Evolutionary conservation across 1,140 invertebrate species (phyloP), one percentile per base, ranked within the genome.

Genomic region (Atta texana): DNA sequence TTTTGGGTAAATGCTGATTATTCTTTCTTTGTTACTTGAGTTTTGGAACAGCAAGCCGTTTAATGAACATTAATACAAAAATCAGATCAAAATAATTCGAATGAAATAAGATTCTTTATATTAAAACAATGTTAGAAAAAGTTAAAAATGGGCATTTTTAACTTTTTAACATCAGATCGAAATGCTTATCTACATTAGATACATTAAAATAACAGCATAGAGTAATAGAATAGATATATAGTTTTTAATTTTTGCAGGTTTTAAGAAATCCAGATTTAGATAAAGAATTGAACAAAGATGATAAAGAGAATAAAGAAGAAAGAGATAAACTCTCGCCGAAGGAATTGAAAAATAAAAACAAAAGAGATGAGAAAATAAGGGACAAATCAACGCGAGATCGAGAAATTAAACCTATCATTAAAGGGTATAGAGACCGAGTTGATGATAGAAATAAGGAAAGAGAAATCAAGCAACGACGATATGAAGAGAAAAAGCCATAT

Each of bases 391-490:
- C 77, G 0, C 90, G 92, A 66, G 94, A 95, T 72, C 91, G 92
- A 21, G 94, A 94, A 74, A 39, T 85, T 0, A 95, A 95, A 71
- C 24, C 89, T n/a, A 71, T 89, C 39, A 86, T 77, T 39, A 95
- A 95, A 84, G 80, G 89, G n/a, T 94, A 93, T 10, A 94, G 94
- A 87, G 93, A 95, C 28, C 95, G 95, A 88, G 21, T 91, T 24
- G 93, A 94, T 14, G 94, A 96, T 93, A 94, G 91, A 88, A 87
- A 93, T 64, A 87, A 94, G 84, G 90, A 96, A 8, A 96, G 94
- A 89, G 94, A 95, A 7, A 88, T 88, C 12, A 95, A 95, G 64
- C 94, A 93, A 89, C 96, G 96, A 81, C 96, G 96, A 57, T 92
- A 95, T 8, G 89, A 95, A 10, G 96, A 95, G 12, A 95, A 94